A percentile compares a stretch with the other conserved stretches of the same genome.
Conservation (phyloP, 2,113 vertebrate species). For the Corythoichthys haematopterus region DNA sequence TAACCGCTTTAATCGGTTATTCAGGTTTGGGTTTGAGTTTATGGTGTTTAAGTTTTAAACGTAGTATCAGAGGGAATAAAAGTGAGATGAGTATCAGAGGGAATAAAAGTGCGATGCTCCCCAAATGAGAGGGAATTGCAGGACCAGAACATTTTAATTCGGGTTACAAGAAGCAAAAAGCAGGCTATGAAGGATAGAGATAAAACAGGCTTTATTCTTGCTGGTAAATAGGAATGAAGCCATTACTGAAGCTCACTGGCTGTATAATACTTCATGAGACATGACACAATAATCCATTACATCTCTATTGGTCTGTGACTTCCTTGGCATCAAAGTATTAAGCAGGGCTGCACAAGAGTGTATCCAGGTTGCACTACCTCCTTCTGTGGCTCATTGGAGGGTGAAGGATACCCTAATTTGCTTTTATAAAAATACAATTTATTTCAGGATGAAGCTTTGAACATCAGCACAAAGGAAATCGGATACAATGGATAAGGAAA, state of each 20-base stretch:
- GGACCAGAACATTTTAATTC: neutral
- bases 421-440: neutral
- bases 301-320: neutral
- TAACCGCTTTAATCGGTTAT: no score
- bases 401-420: neutral
- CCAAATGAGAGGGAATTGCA: no score
- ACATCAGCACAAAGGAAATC: neutral
- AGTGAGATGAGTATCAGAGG: no score
- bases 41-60: no score
- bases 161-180: neutral
- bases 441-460: neutral
- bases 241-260: neutral
- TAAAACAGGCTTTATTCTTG: neutral
- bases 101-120: no score
- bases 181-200: neutral
- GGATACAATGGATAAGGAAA: neutral
- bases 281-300: neutral
- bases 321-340: neutral
- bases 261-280: neutral
- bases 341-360: neutral
- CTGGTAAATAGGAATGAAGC: neutral
- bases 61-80: no score
- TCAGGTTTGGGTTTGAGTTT: no score
- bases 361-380: neutral
- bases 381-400: neutral